These are phyloP conservation scores for Seriola dumerili DNA, from an alignment of 2,113 vertebrate species.

Conservation along the genomic window DNA sequence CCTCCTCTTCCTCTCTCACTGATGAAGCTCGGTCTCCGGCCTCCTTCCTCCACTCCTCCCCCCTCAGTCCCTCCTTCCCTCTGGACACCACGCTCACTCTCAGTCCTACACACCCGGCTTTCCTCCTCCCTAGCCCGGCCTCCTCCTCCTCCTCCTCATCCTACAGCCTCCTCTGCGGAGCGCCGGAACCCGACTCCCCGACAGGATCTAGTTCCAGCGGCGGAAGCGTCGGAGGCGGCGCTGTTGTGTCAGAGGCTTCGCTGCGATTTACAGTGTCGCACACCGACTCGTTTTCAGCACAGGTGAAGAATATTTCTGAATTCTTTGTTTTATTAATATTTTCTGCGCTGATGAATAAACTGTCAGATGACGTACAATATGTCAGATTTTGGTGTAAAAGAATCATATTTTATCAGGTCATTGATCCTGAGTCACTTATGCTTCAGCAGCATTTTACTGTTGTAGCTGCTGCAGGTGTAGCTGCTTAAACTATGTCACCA, in stretches of 20 bases:
- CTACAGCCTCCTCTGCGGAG: conserved; percentile 69
- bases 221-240: conserved; percentile 39
- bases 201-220: conserved; percentile 59
- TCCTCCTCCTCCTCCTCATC: conserved; percentile 77
- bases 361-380: too few species aligned
- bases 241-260: not conserved
- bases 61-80: conserved; percentile 59
- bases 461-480: too few species aligned
- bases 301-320: conserved; percentile 33
- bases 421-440: too few species aligned
- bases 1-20: conserved; percentile 29
- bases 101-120: conserved; percentile 68
- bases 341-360: too few species aligned
- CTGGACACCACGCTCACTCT: conserved; percentile 61
- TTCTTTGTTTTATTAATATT: too few species aligned
- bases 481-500: too few species aligned
- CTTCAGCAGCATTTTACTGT: too few species aligned
- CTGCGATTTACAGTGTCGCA: conserved; percentile 30
- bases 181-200: conserved; percentile 69
- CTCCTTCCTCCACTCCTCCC: conserved; percentile 63
- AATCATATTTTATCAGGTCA: too few species aligned
- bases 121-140: conserved; percentile 62
- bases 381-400: too few species aligned
- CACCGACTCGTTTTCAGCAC: conserved; percentile 45
- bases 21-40: conserved; percentile 68